Base-by-base conservation (phyloP, 1,140 invertebrate genomes). In the Zophobas morio region DNA sequence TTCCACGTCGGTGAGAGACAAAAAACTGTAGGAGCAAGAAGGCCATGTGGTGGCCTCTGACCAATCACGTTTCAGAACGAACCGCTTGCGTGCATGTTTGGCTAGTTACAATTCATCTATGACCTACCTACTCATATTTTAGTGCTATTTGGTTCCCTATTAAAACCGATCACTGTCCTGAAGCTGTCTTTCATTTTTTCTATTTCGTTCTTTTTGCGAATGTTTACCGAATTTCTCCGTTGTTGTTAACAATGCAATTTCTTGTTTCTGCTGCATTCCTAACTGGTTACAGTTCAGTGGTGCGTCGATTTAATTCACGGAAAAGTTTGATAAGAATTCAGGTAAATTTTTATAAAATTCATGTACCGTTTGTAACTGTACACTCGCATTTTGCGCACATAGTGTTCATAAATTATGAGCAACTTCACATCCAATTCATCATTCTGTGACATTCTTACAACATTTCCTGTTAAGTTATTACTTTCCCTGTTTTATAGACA, bases 61-160 rank as follows among this genome's bases (percentile, higher is more conserved):
- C 76, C 76, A 77, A 77, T 77, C 76, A 73, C 54, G 3, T 66
- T 32, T 20, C 3, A 54, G 70, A 77, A 77, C 60, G 20, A 57
- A 66, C 70, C 70, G 70, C 53, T 74, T 76, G 75, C 70, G 76
- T 77, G 76, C 70, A 57, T 77, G 70, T 77, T 56, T 71, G 32
- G 70, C 71, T 60, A 60, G 71, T 47, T 66, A 60, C 42, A 73
- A 77, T 77, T 74, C 76, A 51, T 56, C 76, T 77, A 74, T 77
- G 66, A 63, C 56, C 63, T 60, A 76, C 70, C 75, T 77, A 49
- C 63, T 76, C 54, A 70, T 51, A 66, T 53, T 75, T 60, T 75
- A 75, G 73, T 75, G 73, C 51, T 77, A 72, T 57, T 60, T 71
- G 71, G 75, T 77, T 77, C 66, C 72, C 51, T 51, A 66, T 66